phyloP scores from a whole-genome alignment of 2,797 vertebrate genomes.

The Sebastolobus altivelis region DNA sequence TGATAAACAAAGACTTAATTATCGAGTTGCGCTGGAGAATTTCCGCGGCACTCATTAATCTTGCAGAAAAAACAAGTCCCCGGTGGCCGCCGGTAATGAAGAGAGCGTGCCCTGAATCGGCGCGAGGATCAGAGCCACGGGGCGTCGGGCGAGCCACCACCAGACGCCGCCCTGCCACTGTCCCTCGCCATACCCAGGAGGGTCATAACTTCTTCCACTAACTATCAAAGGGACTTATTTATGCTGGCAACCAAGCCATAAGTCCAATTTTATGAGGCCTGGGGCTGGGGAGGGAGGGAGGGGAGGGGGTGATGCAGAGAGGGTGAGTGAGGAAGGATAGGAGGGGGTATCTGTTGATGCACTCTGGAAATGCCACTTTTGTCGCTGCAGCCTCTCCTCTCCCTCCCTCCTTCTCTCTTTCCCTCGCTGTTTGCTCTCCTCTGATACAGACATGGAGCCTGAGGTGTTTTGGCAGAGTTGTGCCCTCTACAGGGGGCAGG shows the following conservation, averaged over 20 bases:
- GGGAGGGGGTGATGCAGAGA: slow-evolving; percentile 47
- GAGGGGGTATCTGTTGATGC: slow-evolving; percentile 91
- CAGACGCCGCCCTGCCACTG: slow-evolving; percentile 94
- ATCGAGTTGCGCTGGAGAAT: slow-evolving; percentile 99
- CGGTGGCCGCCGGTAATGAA: slow-evolving; percentile 98
- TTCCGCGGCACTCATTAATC: slow-evolving; percentile 99
- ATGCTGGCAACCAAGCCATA: slow-evolving; percentile 97
- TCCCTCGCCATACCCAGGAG: slow-evolving; percentile 96
- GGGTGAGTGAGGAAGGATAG: slow-evolving; percentile 84
- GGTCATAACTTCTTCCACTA: slow-evolving; percentile 98
- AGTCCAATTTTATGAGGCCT: slow-evolving; percentile 98
- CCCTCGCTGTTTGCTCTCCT: slow-evolving; percentile 84
- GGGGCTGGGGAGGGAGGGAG: slow-evolving; percentile 88
- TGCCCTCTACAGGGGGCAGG: slow-evolving; percentile 69
- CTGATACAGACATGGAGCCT: slow-evolving; percentile 83
- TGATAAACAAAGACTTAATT: slow-evolving; percentile 99
- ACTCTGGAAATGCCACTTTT: slow-evolving; percentile 93
- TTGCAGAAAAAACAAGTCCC: slow-evolving; percentile 99
- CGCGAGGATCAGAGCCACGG: slow-evolving; percentile 95
- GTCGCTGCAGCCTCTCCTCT: slow-evolving; percentile 62
- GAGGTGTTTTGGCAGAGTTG: slow-evolving; percentile 78
- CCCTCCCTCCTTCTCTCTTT: background rate
- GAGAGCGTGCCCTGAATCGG: slow-evolving; percentile 99
- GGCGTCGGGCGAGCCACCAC: slow-evolving; percentile 92
- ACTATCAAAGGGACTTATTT: slow-evolving; percentile 99